Conservation (phyloP, 2,113 vertebrate genomes). For the Parotia lawesii region DNA sequence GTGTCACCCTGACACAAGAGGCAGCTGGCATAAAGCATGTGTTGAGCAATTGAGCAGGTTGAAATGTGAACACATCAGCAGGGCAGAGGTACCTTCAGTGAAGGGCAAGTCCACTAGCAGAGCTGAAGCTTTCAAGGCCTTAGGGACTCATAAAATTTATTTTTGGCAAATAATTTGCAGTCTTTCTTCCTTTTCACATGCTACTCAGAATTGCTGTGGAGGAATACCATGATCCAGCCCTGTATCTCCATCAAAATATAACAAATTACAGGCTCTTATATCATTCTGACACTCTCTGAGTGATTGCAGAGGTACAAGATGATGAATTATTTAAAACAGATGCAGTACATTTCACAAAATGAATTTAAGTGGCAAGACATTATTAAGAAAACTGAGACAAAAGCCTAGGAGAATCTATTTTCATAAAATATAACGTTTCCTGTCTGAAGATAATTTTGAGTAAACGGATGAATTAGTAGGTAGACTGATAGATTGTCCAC, state of each 20-base stretch:
- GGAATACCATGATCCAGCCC: not conserved
- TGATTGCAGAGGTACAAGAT: not conserved
- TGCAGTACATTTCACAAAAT: slow-evolving; percentile 10
- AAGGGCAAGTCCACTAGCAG: not conserved
- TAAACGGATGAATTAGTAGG: not conserved
- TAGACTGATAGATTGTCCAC: not conserved
- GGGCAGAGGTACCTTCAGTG: not conserved
- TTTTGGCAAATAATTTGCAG: not conserved
- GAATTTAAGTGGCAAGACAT: slow-evolving; percentile 5
- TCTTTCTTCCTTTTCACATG: not conserved
- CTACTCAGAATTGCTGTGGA: not conserved
- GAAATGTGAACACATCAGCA: not conserved
- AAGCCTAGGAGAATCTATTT: slow-evolving; percentile 16
- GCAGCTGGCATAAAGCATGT: not conserved
- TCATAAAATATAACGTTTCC: not conserved
- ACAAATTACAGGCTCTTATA: not conserved
- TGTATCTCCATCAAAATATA: not conserved
- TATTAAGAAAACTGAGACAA: slow-evolving; percentile 33
- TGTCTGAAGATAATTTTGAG: not conserved
- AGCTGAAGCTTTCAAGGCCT: not conserved
- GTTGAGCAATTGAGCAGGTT: not conserved
- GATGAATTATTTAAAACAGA: slow-evolving; percentile 45
- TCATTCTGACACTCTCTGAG: not conserved
- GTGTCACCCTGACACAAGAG: not conserved
- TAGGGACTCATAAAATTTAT: not conserved